These are phyloP conservation scores for Chrysopilus asiliformis DNA, from an alignment of 2,888 invertebrate species.

Conservation along the genomic window DNA sequence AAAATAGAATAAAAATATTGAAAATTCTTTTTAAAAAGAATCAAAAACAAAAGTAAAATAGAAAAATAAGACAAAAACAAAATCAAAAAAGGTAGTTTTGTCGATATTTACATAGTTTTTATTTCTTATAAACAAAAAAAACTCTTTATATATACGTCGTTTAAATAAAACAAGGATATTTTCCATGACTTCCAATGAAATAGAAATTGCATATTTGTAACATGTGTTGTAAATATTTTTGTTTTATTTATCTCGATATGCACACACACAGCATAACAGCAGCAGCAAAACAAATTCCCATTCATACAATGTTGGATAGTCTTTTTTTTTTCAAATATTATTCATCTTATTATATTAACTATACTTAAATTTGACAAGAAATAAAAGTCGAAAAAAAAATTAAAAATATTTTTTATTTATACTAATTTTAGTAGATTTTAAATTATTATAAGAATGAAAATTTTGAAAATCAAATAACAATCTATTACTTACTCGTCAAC, in stretches of 20 bases:
- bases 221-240: neutral
- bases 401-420: neutral
- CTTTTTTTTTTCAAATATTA: conserved; percentile 1
- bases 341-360: conserved; percentile 7
- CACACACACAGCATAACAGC: conserved; percentile 10
- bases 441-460: neutral
- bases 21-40: neutral
- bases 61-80: conserved; percentile 1
- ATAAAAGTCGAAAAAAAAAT: neutral
- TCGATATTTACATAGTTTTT: neutral
- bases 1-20: neutral
- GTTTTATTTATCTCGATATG: conserved; percentile 2
- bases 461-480: conserved; percentile 12
- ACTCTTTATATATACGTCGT: neutral
- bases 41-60: neutral
- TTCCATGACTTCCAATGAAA: too few relatives aligned
- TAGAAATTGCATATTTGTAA: neutral
- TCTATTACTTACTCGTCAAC: conserved; percentile 71
- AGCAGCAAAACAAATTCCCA: conserved; percentile 9
- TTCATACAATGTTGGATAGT: conserved; percentile 10
- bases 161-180: neutral
- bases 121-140: neutral
- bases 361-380: neutral
- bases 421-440: neutral
- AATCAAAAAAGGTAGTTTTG: neutral